Conservation (phyloP, 2,888 invertebrate species). For the Netelia virgata region DNA sequence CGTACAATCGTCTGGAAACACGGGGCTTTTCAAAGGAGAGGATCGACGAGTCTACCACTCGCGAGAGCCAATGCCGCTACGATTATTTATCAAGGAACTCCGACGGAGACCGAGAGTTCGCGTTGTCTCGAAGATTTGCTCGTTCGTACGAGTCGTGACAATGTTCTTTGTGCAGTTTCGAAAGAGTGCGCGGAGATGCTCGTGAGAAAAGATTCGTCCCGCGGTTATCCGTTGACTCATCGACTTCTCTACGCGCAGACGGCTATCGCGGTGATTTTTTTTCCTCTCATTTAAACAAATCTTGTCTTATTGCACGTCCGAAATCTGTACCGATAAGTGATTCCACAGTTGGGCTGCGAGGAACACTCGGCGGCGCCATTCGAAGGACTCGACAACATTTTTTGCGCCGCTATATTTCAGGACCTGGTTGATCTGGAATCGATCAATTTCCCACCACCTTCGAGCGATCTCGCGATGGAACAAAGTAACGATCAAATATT, state of each 20-base stretch:
- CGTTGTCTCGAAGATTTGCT: conserved; percentile 74
- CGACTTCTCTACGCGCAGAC: conserved; percentile 82
- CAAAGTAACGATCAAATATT: conserved; percentile 76
- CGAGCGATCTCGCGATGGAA: conserved; percentile 81
- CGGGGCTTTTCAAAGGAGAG: conserved; percentile 31
- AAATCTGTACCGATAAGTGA: neutral
- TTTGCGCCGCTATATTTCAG: conserved; percentile 79
- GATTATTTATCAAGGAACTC: conserved; percentile 75
- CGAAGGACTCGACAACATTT: conserved; percentile 67
- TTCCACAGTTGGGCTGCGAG: conserved; percentile 72
- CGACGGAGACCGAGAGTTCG: conserved; percentile 77
- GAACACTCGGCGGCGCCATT: conserved; percentile 42
- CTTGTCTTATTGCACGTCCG: neutral
- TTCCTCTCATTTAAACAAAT: neutral
- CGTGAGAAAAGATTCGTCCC: conserved; percentile 73
- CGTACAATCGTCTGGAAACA: conserved; percentile 73
- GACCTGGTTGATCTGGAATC: conserved; percentile 78
- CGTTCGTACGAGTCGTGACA: neutral
- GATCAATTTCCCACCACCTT: conserved; percentile 75
- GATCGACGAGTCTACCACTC: conserved; percentile 25
- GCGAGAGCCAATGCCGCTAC: conserved; percentile 40
- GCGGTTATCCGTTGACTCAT: conserved; percentile 84
- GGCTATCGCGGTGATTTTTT: conserved; percentile 75
- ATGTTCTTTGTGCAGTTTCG: conserved; percentile 69
- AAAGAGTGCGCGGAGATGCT: conserved; percentile 73